Evolutionary conservation across 2,113 vertebrate species (phyloP), one percentile per base, ranked within the genome.

Genomic region (Bucco capensis): DNA sequence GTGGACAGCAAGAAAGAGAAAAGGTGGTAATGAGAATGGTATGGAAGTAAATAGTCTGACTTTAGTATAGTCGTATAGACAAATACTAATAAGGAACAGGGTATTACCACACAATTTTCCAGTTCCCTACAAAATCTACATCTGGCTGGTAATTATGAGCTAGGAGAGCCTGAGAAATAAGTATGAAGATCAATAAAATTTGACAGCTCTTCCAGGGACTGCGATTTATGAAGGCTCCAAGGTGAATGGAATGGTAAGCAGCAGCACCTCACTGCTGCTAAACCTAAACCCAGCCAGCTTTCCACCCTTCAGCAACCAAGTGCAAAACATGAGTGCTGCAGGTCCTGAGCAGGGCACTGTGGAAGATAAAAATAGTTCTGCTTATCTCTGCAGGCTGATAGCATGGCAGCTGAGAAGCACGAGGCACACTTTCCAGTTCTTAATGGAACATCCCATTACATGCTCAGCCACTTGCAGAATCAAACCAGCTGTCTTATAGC

Each of bases 401-500:
- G 60, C 58, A 27, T 0, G 0, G 77, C 19, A 82, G 6, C 58
- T 56, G 62, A 53, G 51, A 90, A 86, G 46, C 77, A 86, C 1
- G 6, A 88, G 75, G 58, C 0, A 4, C n/a, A n/a, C 42, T 94
- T 92, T 76, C 83, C 70, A 25, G 62, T 90, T 82, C 86, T 89
- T 83, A 73, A 54, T 4, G 65, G 76, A 89, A 73, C 85, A 72
- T 69, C 51, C 64, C 86, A 66, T 81, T 47, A 88, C 30, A 61
- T 5, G 69, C 81, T 92, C 27, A 82, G 19, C 19, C 83, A 75
- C 73, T 72, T 79, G 85, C 56, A 70, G 87, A 88, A 70, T 88
- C 85, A 69, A 94, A 92, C 76, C 86, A 49, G 44, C 33, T 94
- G 53, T 91, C 44, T 94, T 88, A 89, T 80, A 66, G 91, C 71